Base-by-base conservation (phyloP, 1,140 invertebrate genomes). In the Patella vulgata region DNA sequence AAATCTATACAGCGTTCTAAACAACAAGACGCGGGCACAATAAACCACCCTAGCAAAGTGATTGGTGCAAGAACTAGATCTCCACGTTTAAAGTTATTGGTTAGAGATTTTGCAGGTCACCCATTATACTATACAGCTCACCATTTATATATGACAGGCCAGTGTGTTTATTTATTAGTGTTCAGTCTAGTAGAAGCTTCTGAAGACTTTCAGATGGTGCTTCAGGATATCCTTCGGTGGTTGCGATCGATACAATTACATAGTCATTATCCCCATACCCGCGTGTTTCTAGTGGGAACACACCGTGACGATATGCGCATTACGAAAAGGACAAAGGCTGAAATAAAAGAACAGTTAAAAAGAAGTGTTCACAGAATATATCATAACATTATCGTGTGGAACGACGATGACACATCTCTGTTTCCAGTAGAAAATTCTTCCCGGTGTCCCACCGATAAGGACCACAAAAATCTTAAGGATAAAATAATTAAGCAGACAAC, bases 381-480 rank as follows among this genome's bases (percentile, higher is more conserved):
- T 36, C 66, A 73, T 42, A 73, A 68, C 39, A 68, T 73, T 56
- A 27, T 73, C 25, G 66, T 73, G 4, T 73, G 71, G 71, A 73
- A 70, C n/a, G 50, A 63, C 36, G 21, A 52, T 1, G 68, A 71
- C 51, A 62, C 43, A 9, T 68, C 71, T 0, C 21, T 73, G 8
- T 73, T 71, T 50, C 43, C 59, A 17, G 71, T 73, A 30, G 71
- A 73, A 50, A 73, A 73, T 56, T 68, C 65, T 19, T 8, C 66
- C n/a, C 19, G 68, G 48, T 40, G 63, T 43, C 31, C 48, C 23
- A 56, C 53, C n/a, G 71, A 73, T 52, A 27, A 19, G 8, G 71
- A 73, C 51, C 68, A 73, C 31, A 28, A 43, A 39, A 33, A 54
- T 48, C 47, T 73, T 0, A 23, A 68, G 19, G 33, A 65, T 12